Evolutionary conservation across 2,888 invertebrate genomes (phyloP).

Genomic region (Tipula lateralis): DNA sequence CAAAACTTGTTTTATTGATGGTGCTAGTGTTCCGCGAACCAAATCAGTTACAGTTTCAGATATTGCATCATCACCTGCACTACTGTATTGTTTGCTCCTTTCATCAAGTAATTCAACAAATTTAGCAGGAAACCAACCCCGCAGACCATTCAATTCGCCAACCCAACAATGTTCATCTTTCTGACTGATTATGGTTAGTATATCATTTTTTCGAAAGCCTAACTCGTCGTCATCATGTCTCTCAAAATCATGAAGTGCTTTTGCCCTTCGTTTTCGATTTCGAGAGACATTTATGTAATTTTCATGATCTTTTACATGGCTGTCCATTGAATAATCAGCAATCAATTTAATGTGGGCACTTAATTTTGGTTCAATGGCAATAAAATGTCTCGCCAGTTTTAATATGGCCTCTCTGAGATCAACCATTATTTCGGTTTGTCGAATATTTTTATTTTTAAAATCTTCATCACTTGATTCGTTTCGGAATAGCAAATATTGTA

Average conservation of each 20-base stretch:
- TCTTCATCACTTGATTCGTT: constrained; percentile 74
- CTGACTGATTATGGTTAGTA: constrained; percentile 94
- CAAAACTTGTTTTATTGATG: constrained; percentile 87
- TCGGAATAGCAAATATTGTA: constrained; percentile 82
- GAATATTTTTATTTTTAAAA: constrained; percentile 90
- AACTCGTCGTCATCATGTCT: constrained; percentile 96
- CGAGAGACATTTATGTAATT: constrained; percentile 90
- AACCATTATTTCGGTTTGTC: constrained; percentile 97
- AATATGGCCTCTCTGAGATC: constrained; percentile 93
- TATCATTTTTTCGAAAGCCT: constrained; percentile 97
- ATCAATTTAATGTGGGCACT: constrained; percentile 71
- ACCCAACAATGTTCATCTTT: constrained; percentile 99
- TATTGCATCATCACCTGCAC: constrained; percentile 95
- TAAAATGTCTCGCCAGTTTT: constrained; percentile 90
- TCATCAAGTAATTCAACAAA: constrained; percentile 96
- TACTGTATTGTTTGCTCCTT: constrained; percentile 82
- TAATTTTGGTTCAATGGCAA: constrained; percentile 85
- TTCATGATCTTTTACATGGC: constrained; percentile 89
- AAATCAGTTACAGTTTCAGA: constrained; percentile 95
- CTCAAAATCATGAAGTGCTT: constrained; percentile 93
- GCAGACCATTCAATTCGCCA: constrained; percentile 89
- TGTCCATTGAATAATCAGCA: constrained; percentile 94
- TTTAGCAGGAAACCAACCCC: constrained; percentile 96
- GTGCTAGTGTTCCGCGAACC: constrained; percentile 88
- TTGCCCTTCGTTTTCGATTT: constrained; percentile 82